phyloP scores from a whole-genome alignment of 64 coral and sea anemone species.

The Actinia tenebrosa region DNA sequence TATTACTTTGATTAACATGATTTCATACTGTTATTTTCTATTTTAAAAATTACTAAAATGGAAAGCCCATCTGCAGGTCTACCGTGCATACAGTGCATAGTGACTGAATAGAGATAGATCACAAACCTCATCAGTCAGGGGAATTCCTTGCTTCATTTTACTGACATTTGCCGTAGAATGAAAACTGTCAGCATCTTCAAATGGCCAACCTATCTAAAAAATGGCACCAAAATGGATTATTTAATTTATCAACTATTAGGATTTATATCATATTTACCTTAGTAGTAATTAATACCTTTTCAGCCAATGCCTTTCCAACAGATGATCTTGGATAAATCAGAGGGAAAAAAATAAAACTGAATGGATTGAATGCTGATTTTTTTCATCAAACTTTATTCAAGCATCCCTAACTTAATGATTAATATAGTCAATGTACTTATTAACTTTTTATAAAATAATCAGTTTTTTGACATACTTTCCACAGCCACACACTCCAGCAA shows the following conservation, averaged over 20 bases:
- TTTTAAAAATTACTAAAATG: no score
- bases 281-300: conserved; percentile 30
- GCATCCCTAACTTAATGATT: no score
- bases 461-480: conserved; percentile 37
- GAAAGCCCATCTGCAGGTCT: no score
- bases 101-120: no score
- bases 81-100: no score
- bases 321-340: neutral
- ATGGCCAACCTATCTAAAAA: conserved; percentile 68
- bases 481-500: conserved; percentile 52
- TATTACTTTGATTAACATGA: no score
- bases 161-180: conserved; percentile 59
- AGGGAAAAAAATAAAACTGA: neutral
- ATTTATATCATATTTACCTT: no score
- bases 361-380: neutral
- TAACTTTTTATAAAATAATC: neutral
- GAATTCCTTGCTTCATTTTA: conserved; percentile 83
- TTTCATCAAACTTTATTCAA: neutral
- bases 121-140: conserved; percentile 74
- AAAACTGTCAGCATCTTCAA: conserved; percentile 85
- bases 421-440: no score
- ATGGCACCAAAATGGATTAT: no score
- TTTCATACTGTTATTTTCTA: no score
- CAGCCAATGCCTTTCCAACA: conserved; percentile 18
- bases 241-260: no score